Conservation (phyloP, 2,113 vertebrate species). For the Brachirus orientalis region DNA sequence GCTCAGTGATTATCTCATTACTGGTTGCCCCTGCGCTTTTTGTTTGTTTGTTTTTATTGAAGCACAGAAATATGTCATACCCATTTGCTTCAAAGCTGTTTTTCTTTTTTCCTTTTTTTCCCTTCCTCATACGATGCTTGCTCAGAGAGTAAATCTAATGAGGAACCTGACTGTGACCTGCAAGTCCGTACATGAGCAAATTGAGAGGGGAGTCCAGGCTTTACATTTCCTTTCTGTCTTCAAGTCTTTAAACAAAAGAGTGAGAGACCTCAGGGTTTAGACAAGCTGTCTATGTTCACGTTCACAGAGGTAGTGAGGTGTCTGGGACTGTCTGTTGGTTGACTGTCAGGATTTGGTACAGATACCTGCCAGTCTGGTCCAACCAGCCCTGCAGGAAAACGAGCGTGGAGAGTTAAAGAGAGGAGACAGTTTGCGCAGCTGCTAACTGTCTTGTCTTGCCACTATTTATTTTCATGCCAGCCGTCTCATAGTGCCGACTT, state of each 20-base stretch:
- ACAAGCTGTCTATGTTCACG: conserved; percentile 55
- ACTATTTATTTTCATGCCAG: conserved; percentile 47
- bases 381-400: conserved; percentile 63
- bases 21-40: conserved; percentile 10
- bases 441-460: conserved; percentile 14
- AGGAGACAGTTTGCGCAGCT: conserved; percentile 17
- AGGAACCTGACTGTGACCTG: conserved; percentile 45
- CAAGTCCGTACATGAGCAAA: conserved; percentile 30
- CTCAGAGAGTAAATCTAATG: conserved; percentile 46
- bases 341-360: conserved; percentile 40
- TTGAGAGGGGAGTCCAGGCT: conserved; percentile 24
- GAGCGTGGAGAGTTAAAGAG: not conserved
- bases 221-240: conserved; percentile 48
- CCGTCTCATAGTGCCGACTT: conserved; percentile 10
- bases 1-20: conserved; percentile 59
- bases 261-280: conserved; percentile 53
- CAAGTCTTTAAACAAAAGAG: conserved; percentile 29
- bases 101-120: conserved; percentile 20
- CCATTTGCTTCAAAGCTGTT: conserved; percentile 28
- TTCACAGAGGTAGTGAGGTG: conserved; percentile 26
- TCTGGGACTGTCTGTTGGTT: conserved; percentile 51
- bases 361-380: conserved; percentile 71
- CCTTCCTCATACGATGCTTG: conserved; percentile 11
- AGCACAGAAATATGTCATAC: conserved; percentile 17
- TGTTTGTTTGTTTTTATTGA: conserved; percentile 18